Percentiles rank a stretch among this genome's conserved stretches.
Evolutionary conservation across 1,140 invertebrate species (phyloP).

Genomic region (Achroia grisella): DNA sequence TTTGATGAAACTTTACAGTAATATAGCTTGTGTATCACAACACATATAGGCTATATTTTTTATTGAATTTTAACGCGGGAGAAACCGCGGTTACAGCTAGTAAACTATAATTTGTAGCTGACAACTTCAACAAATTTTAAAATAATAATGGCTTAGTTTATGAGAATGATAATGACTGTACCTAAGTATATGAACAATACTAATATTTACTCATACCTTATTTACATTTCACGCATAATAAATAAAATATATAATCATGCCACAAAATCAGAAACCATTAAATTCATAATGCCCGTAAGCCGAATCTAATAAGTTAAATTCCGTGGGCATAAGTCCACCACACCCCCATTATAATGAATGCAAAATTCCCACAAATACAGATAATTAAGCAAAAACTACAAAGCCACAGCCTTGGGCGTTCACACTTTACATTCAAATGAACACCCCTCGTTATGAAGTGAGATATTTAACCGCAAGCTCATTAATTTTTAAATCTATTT

Average conservation of each 20-base stretch:
- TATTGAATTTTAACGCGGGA: no score
- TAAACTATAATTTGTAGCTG: no score
- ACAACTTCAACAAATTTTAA: no score
- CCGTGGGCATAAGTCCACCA: constrained; percentile 9
- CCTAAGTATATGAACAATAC: no score
- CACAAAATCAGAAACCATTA: constrained; percentile 2
- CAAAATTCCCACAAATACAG: constrained; percentile 37
- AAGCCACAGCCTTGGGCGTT: constrained; percentile 37
- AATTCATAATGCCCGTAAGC: constrained; percentile 50
- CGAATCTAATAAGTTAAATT: constrained; percentile 43
- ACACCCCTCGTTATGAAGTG: constrained; percentile 30
- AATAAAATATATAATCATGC: background rate
- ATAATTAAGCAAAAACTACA: constrained; percentile 62
- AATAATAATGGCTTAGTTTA: no score
- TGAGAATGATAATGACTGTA: no score
- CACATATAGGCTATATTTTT: no score
- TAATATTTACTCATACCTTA: no score
- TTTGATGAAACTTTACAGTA: no score
- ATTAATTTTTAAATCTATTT: constrained; percentile 4
- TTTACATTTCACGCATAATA: no score
- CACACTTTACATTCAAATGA: constrained; percentile 53
- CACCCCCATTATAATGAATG: constrained; percentile 45
- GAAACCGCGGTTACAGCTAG: no score
- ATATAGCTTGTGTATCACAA: no score
- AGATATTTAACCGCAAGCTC: constrained; percentile 30